Percentiles rank a stretch among this genome's conserved stretches.
phyloP scores from a whole-genome alignment of 2,113 vertebrate species.

The Podarcis muralis region DNA sequence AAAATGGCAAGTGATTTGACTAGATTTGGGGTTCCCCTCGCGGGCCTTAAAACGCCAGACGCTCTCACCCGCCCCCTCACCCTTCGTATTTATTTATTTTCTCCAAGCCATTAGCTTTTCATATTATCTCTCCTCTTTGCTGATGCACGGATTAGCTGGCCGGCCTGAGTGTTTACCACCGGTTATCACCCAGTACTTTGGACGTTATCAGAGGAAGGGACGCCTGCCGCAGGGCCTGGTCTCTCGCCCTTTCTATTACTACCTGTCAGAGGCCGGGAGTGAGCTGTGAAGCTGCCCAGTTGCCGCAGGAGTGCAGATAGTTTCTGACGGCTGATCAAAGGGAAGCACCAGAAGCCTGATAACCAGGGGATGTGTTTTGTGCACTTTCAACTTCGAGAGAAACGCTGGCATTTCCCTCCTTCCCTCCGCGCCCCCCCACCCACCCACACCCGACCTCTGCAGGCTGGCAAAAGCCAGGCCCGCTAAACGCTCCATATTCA shows the following conservation, averaged over 20 bases:
- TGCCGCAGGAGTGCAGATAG: slow-evolving; percentile 82
- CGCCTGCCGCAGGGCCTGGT: slow-evolving; percentile 79
- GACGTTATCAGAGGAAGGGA: slow-evolving; percentile 83
- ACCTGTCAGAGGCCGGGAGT: slow-evolving; percentile 88
- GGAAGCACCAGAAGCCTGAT: slow-evolving; percentile 84
- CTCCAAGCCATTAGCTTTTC: slow-evolving; percentile 69
- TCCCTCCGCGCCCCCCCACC: slow-evolving; percentile 43
- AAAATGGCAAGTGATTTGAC: slow-evolving; percentile 65
- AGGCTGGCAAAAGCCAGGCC: slow-evolving; percentile 77
- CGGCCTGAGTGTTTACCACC: slow-evolving; percentile 82
- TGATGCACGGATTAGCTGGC: slow-evolving; percentile 78
- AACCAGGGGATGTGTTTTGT: slow-evolving; percentile 80
- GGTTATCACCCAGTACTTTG: slow-evolving; percentile 79
- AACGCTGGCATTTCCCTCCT: slow-evolving; percentile 78
- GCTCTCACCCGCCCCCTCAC: not conserved
- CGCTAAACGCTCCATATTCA: slow-evolving; percentile 70
- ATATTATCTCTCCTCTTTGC: slow-evolving; percentile 84
- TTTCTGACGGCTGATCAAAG: slow-evolving; percentile 95
- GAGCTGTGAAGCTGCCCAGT: slow-evolving; percentile 85
- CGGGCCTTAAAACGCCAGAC: slow-evolving; percentile 66
- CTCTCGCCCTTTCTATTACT: slow-evolving; percentile 90
- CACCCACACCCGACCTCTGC: slow-evolving; percentile 32
- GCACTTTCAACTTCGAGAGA: slow-evolving; percentile 82
- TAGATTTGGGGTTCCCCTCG: slow-evolving; percentile 76
- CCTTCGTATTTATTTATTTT: slow-evolving; percentile 62